Evolutionary conservation across 2,888 invertebrate species (phyloP).

Genomic region (Nymphalis c-album): DNA sequence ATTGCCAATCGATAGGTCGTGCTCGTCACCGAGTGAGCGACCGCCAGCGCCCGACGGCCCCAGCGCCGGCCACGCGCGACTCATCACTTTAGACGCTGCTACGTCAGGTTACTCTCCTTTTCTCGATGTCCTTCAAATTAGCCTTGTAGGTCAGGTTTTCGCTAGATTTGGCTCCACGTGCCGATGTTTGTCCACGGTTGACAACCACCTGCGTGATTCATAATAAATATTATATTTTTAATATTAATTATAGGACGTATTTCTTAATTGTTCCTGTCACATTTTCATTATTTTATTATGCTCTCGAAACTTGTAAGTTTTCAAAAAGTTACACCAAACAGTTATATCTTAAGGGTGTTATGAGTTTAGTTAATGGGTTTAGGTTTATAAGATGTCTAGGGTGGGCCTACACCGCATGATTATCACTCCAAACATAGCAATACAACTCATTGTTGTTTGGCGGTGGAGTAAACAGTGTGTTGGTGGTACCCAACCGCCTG

Average conservation of each 20-base stretch:
- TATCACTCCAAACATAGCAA: too few species aligned
- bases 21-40: constrained; percentile 48
- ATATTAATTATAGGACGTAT: background rate
- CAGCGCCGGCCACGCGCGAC: constrained; percentile 69
- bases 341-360: too few species aligned
- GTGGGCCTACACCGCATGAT: too few species aligned
- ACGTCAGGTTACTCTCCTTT: constrained; percentile 82
- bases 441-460: too few species aligned
- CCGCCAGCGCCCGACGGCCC: constrained; percentile 45
- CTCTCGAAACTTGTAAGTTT: too few species aligned
- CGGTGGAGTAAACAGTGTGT: too few species aligned
- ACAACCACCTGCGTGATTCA: constrained; percentile 49
- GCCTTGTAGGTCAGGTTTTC: constrained; percentile 82
- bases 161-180: constrained; percentile 73
- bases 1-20: constrained; percentile 81
- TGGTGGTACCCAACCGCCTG: too few species aligned
- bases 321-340: too few species aligned
- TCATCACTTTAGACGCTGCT: constrained; percentile 80
- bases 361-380: too few species aligned
- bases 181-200: constrained; percentile 66
- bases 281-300: too few species aligned
- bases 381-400: too few species aligned
- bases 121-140: constrained; percentile 82
- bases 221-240: constrained; percentile 29
- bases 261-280: too few species aligned